A percentile compares a stretch with the other conserved stretches of the same genome.
Evolutionary conservation across 2,797 vertebrate species (phyloP).

Genomic region (Kryptolebias ocellatus): DNA sequence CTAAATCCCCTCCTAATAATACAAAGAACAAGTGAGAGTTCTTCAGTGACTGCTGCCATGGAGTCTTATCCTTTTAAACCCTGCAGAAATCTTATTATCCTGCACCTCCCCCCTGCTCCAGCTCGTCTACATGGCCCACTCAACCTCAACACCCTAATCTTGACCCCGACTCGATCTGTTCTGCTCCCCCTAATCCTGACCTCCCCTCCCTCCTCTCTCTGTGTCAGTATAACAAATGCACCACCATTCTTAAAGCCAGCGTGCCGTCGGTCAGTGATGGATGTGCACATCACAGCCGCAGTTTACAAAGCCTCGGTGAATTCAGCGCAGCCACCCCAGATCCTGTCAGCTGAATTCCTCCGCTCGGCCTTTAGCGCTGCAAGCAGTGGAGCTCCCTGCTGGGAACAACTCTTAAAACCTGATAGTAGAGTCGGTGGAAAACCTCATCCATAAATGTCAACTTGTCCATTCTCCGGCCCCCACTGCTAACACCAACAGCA

Average conservation of each 20-base stretch:
- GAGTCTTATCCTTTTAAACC: constrained; percentile 52
- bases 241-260: constrained; percentile 59
- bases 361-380: constrained; percentile 47
- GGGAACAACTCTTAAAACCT: constrained; percentile 69
- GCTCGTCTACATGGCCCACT: constrained; percentile 45
- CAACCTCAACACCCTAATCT: constrained; percentile 64
- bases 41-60: constrained; percentile 45
- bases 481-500: constrained; percentile 53
- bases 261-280: constrained; percentile 68
- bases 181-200: constrained; percentile 57
- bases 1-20: constrained; percentile 44
- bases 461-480: constrained; percentile 44
- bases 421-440: constrained; percentile 73
- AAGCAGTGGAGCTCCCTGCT: constrained; percentile 54
- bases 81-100: constrained; percentile 61
- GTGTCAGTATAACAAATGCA: constrained; percentile 73
- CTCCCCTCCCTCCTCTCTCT: constrained; percentile 6
- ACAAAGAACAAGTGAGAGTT: constrained; percentile 46
- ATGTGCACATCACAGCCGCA: constrained; percentile 69
- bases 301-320: constrained; percentile 67
- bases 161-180: constrained; percentile 56
- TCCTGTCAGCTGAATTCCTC: constrained; percentile 54
- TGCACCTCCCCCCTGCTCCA: constrained; percentile 17
- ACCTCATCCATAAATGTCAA: constrained; percentile 79
- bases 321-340: constrained; percentile 58